Base-by-base conservation (phyloP, 2,797 vertebrate genomes). In the Neostethus bicornis region DNA sequence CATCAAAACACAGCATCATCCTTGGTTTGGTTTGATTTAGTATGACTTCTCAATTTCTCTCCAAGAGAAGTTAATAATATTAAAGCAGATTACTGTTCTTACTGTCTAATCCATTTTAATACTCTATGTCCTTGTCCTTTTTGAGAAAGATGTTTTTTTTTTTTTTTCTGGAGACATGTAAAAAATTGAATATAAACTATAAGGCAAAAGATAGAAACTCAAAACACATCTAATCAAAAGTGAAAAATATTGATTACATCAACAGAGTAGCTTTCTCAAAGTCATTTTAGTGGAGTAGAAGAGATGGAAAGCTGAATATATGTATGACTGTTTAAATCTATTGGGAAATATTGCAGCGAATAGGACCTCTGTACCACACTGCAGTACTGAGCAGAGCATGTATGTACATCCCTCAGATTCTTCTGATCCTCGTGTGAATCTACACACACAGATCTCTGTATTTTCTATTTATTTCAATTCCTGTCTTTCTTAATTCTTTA, bases 361-460 rank as follows among this genome's bases (percentile, higher is more conserved):
- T 3, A 23, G 45, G 43, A 56, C 48, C 14, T 26, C 52, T 24
- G 4, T 21, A 16, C 17, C 24, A 1, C 2, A 21, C 5, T 37
- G 8, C 11, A 47, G 42, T 7, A 9, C 29, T 58, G 19, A 51
- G 28, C 5, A 51, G 8, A 60, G 23, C 13, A 44, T 4, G 13
- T n/a, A 9, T 42, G 47, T 38, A 70, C 31, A n/a, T n/a, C n/a
- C n/a, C 46, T 5, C 10, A 9, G 28, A 24, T 31, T 32, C 39
- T 19, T 56, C 11, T 49, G 38, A 67, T 51, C 12, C 28, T 28
- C 1, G 1, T 46, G n/a, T 56, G n/a, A 58, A 58, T 61, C 48
- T 24, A 7, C 42, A 19, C 19, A 16, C 14, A 13, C 8, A 20
- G 52, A 26, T 25, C 53, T 61, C 43, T 38, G 10, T 31, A 8